These are phyloP conservation scores for Onychomys leucogaster DNA, from an alignment of 2,797 vertebrate genomes.

Conservation along the genomic window DNA sequence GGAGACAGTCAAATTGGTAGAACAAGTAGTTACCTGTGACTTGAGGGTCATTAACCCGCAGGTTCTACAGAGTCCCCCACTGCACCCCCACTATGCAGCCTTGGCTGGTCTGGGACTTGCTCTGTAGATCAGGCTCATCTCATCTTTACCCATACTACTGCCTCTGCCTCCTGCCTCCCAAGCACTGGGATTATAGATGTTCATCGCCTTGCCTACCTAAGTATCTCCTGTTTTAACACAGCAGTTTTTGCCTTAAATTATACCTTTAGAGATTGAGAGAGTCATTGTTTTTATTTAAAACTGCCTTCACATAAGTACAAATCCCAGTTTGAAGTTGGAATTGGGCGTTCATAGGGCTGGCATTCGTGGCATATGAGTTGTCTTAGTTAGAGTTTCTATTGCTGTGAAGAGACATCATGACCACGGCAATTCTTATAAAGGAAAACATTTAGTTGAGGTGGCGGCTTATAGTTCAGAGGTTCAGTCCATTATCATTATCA, in stretches of 20 bases:
- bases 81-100: neutral
- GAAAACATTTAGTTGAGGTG: no score
- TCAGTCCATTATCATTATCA: no score
- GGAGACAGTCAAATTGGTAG: neutral
- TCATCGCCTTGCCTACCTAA: neutral
- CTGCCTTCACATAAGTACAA: neutral
- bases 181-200: neutral
- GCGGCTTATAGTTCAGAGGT: no score
- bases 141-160: neutral
- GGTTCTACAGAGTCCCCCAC: neutral
- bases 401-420: no score
- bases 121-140: neutral
- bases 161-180: neutral
- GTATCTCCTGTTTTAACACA: neutral
- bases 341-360: neutral
- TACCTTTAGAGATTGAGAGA: neutral
- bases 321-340: neutral
- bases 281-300: conserved; percentile 15
- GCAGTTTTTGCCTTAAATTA: neutral
- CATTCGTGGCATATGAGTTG: no score
- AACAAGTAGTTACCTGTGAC: neutral
- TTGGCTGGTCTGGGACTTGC: neutral
- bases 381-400: no score
- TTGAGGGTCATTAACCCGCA: neutral
- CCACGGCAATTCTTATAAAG: no score